These are phyloP conservation scores for Falco biarmicus DNA, from an alignment of 2,797 vertebrate species.

Conservation along the genomic window DNA sequence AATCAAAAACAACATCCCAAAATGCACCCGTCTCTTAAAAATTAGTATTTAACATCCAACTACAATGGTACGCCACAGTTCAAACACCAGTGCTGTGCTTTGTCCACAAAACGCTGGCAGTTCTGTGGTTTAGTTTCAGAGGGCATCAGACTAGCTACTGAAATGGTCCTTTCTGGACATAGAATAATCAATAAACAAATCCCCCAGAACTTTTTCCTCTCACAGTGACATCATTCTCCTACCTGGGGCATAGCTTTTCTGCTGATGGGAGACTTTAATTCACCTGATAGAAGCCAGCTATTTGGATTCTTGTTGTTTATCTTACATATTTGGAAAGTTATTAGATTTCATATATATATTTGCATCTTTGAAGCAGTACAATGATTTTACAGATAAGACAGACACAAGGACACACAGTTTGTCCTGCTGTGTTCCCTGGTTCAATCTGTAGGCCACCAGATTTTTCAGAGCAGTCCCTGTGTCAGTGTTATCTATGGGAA, in stretches of 20 bases:
- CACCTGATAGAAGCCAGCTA: background rate
- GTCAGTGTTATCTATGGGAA: background rate
- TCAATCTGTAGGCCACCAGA: background rate
- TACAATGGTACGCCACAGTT: background rate
- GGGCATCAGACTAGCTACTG: background rate
- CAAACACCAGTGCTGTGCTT: background rate
- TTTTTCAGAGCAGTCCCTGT: background rate
- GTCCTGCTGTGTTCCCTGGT: background rate
- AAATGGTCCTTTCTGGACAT: background rate
- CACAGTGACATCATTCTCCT: background rate
- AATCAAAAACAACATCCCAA: background rate
- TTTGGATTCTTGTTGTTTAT: background rate
- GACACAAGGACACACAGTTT: background rate
- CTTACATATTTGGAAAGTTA: background rate
- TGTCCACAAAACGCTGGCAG: background rate
- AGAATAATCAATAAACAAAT: background rate
- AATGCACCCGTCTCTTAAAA: background rate
- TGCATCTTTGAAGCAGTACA: background rate
- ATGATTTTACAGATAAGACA: background rate
- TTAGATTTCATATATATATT: background rate
- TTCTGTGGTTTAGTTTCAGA: background rate
- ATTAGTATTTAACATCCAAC: background rate
- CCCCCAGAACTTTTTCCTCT: background rate
- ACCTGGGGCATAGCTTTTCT: background rate
- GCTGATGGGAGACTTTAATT: background rate